A percentile compares a stretch with the other conserved stretches of the same genome.
Conservation (phyloP, 2,888 invertebrate species). For the Lycia hirtaria region DNA sequence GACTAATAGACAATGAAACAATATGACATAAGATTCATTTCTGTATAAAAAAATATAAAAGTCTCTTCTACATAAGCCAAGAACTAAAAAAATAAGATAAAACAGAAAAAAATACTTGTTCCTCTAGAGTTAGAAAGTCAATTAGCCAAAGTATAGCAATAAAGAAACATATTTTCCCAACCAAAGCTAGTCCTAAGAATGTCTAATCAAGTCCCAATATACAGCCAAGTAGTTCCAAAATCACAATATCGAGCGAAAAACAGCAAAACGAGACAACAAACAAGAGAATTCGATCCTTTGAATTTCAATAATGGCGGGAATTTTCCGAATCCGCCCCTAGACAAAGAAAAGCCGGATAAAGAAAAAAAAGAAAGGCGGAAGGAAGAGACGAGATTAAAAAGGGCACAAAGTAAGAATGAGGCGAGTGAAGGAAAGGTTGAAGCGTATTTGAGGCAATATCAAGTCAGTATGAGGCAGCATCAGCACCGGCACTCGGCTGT, state of each 20-base stretch:
- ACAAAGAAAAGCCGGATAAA: constrained; percentile 59
- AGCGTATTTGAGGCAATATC: constrained; percentile 79
- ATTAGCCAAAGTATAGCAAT: constrained; percentile 70
- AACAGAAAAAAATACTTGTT: constrained; percentile 58
- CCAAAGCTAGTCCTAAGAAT: constrained; percentile 76
- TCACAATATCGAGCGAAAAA: constrained; percentile 70
- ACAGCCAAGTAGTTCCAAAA: constrained; percentile 81
- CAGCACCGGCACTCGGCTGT: constrained; percentile 79
- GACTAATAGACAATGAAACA: neutral
- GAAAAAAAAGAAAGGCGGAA: constrained; percentile 60
- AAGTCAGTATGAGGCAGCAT: constrained; percentile 79
- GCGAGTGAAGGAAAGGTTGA: constrained; percentile 77
- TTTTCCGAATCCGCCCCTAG: constrained; percentile 59
- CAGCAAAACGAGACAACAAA: constrained; percentile 49
- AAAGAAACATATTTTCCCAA: constrained; percentile 44
- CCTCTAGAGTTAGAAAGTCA: constrained; percentile 73
- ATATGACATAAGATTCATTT: constrained; percentile 31
- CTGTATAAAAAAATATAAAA: constrained; percentile 47
- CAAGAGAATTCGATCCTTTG: constrained; percentile 87
- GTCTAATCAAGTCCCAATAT: constrained; percentile 82
- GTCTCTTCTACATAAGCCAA: constrained; percentile 20
- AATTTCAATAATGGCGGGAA: constrained; percentile 86
- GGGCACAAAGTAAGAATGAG: constrained; percentile 60
- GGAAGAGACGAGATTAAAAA: constrained; percentile 55
- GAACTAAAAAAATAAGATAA: constrained; percentile 49